Evolutionary conservation across 2,113 vertebrate species (phyloP), one percentile per base, ranked within the genome.

Genomic region (Cygnus buccinator): DNA sequence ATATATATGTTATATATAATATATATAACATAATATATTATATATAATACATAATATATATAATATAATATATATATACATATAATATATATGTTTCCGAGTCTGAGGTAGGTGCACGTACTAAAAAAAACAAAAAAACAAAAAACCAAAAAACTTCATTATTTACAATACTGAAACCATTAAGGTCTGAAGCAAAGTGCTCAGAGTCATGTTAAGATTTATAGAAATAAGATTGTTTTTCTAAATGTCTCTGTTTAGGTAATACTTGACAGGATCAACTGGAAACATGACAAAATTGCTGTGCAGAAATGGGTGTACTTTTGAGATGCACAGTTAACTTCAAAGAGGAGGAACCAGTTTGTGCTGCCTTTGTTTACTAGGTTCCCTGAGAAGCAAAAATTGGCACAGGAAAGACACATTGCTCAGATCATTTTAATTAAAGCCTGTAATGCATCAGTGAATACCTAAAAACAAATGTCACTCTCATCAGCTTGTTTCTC

Each of bases 361-460:
- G 87, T 95, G 59, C 52, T 87, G 72, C 65, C 37, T 97, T 94
- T 96, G 84, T 97, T 97, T 95, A 73, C 46, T 73, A 91, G 70
- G 63, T 73, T 96, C 70, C 76, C 83, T 92, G 67, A 84, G 87
- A 96, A 98, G 91, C 76, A 96, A 87, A 96, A 62, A 94, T 93
- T 97, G 94, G 83, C 74, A 93, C 57, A 41, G 96, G 61, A 81
- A 97, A 97, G 87, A 80, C 48, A 93, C 52, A 79, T 76, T 84
- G 41, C 75, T 67, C 82, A 91, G 87, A 97, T 93, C n/a, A 93
- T 97, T 97, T 98, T 97, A 98, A 98, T 98, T 97, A 98, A 97
- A 97, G 81, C 61, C 95, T 96, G 77, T 48, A 88, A 92, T 63
- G 93, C 86, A 87, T 93, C 86, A 82, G 65, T 93, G 78, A 43